These are phyloP conservation scores for Sternarchorhynchus goeldii DNA, from an alignment of 2,797 vertebrate genomes.

Conservation along the genomic window DNA sequence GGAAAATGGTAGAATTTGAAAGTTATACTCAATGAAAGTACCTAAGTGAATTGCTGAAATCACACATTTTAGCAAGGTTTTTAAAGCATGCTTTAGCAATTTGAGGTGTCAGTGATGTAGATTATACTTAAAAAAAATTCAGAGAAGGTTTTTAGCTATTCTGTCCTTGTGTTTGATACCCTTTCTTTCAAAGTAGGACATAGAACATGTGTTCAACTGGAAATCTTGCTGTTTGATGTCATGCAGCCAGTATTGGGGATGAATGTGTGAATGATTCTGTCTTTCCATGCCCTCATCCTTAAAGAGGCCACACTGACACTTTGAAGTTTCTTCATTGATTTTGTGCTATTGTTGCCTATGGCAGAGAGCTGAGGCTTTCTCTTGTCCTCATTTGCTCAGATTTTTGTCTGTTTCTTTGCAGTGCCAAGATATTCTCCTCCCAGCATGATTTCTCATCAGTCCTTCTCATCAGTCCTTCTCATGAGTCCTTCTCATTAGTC, in stretches of 20 bases:
- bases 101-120: slow-evolving; percentile 1
- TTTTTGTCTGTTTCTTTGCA: slow-evolving; percentile 18
- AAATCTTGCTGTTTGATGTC: slow-evolving; percentile 25
- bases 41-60: not conserved
- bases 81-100: not conserved
- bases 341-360: slow-evolving; percentile 52
- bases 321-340: slow-evolving; percentile 59
- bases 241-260: slow-evolving; percentile 30
- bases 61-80: not conserved
- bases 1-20: slow-evolving; percentile 32
- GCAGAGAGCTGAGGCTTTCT: slow-evolving; percentile 20
- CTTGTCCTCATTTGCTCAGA: slow-evolving; percentile 10
- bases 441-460: not conserved
- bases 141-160: slow-evolving; percentile 6
- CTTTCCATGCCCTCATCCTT: slow-evolving; percentile 49
- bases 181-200: slow-evolving; percentile 11
- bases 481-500: too few relatives aligned
- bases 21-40: slow-evolving; percentile 27
- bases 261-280: slow-evolving; percentile 51
- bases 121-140: not conserved
- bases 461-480: not conserved
- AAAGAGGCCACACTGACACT: slow-evolving; percentile 55
- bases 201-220: slow-evolving; percentile 13
- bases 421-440: slow-evolving; percentile 5
- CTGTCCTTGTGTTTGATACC: not conserved